Conservation (phyloP, 2,797 vertebrate species). For the Rhabdomys pumilio region DNA sequence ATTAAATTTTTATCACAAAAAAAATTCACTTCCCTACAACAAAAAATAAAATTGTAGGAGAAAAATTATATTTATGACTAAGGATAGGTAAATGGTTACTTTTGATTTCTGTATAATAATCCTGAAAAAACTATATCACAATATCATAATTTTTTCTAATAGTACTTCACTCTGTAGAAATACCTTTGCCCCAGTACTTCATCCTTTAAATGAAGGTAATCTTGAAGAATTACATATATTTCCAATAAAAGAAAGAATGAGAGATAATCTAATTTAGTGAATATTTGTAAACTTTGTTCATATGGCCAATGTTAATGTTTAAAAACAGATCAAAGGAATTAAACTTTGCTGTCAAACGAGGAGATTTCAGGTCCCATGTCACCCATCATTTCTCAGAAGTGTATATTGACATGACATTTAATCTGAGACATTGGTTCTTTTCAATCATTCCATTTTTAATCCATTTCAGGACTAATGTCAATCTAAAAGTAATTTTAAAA, state of each 20-base stretch:
- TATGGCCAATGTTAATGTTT: background rate
- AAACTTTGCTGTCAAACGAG: background rate
- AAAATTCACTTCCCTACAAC: background rate
- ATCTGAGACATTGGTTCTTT: constrained; percentile 63
- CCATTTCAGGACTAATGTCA: constrained; percentile 50
- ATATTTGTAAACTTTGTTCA: constrained; percentile 24
- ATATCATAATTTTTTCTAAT: background rate
- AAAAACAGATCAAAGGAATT: background rate
- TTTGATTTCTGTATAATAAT: background rate
- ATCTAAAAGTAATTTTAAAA: constrained; percentile 38
- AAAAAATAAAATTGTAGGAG: background rate
- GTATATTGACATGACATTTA: constrained; percentile 62
- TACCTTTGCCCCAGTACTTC: background rate
- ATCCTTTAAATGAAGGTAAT: background rate
- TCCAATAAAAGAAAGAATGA: background rate
- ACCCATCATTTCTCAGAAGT: constrained; percentile 28
- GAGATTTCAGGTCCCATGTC: background rate
- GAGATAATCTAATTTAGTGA: background rate
- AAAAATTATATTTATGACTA: background rate
- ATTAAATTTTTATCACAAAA: constrained; percentile 5
- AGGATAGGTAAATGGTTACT: background rate
- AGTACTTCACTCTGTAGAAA: background rate
- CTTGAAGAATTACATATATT: background rate
- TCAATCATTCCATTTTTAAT: background rate
- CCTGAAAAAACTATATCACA: background rate